Evolutionary conservation across 2,113 vertebrate species (phyloP), one percentile per base, ranked within the genome.

Genomic region (Pitta sordida): DNA sequence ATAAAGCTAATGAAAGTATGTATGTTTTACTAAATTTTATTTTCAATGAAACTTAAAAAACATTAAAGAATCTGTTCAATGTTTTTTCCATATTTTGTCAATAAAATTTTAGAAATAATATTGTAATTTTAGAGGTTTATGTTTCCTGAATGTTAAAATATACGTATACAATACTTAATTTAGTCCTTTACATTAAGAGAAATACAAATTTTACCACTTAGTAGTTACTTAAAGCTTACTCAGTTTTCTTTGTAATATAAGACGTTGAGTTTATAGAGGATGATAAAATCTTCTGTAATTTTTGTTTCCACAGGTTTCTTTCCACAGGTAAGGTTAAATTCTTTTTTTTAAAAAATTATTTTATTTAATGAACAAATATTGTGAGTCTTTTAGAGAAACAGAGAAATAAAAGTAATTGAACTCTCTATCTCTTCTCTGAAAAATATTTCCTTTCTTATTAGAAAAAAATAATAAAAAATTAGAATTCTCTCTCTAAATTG

Each of bases 381-480:
- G 2, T 10, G 4, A 65, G 48, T 22, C 8, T 37, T 48, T 15
- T 87, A 75, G 52, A 64, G 19, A 83, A 70, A 74, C 13, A 34
- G 17, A 85, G 56, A 53, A 34, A 32, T 46, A 91, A 69, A 90
- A 82, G 73, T 58, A 79, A 75, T 46, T 59, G 65, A 87, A 91
- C 22, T 44, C 49, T 78, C 19, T 74, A 0, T 46, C 26, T 60
- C n/a, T 80, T 27, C 20, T 80, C 32, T 83, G n/a, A 80, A 48
- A 5, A 34, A 8, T 24, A 24, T 60, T 80, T 81, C 23, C 6
- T 77, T 68, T 48, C 21, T 43, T 7, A 60, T 83, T 94, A 83
- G 32, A 62, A 91, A 86, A 86, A 77, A 94, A 34, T 91, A 95
- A 78, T 49, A 91, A 86, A 75, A 36, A 83, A 59, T n/a, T 75